Base-by-base conservation (phyloP, 2,113 vertebrate species). In the Leptobrachium leishanense region DNA sequence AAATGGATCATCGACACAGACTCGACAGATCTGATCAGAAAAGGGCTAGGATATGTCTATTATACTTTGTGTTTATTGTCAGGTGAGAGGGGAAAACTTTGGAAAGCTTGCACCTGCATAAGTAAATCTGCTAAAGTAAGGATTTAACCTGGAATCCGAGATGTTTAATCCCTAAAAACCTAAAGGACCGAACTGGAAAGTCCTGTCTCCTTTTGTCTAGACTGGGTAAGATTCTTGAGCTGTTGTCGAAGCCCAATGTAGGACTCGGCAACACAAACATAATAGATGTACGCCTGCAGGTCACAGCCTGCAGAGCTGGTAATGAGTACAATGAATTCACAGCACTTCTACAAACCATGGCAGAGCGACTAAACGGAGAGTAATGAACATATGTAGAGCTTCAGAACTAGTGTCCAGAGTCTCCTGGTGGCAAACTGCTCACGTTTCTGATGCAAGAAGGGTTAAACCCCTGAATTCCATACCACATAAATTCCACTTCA, bases 191-290 rank as follows among this genome's bases (percentile, higher is more conserved):
- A n/a, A 41, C 69, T 66, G 44, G 68, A 79, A 79, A 72, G 77
- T 79, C 62, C 62, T 55, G 69, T 66, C 59, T 79, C 57, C 75
- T 20, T 79, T 72, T 79, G 77, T 72, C 77, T 79, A 79, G 77
- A 78, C 76, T 68, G 59, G 31, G 31, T 46, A 71, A 12, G 57
- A 53, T 65, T 68, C 44, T 43, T 53, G 43, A 72, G 63, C 44
- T 72, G 4, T 50, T 50, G 4, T 50, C 43, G 55, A 66, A 73
- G 68, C 6, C 1, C 15, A 64, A 69, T 64, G 13, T 41, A 73
- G n/a, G 13, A 39, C 50, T 57, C 59, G 41, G 70, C 70, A 80
- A 50, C 13, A 44, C 67, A 41, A 39, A 42, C 31, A 70, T 40
- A 62, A 68, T 69, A 59, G 53, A 55, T 3, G 54, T 40, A 39